A percentile compares a stretch with the other conserved stretches of the same genome.
Conservation (phyloP, 2,113 vertebrate species). For the Paedocypris sp. region DNA sequence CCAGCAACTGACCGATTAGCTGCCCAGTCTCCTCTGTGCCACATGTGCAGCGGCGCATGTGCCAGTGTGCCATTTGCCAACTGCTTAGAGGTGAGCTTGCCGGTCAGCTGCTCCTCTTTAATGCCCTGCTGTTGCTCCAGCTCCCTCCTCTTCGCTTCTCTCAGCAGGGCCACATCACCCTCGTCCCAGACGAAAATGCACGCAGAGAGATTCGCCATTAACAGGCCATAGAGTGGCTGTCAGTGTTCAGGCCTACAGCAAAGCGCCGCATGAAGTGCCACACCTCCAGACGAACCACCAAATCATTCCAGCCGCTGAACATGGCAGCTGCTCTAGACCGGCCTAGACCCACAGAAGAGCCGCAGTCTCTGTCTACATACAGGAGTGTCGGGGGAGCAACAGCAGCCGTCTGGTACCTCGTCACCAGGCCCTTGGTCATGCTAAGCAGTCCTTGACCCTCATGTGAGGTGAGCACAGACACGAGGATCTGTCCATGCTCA, state of each 20-base stretch:
- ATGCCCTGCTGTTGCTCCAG: background rate
- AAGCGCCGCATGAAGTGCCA: too few species aligned
- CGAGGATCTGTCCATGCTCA: background rate
- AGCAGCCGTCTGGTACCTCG: background rate
- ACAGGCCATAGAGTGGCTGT: background rate
- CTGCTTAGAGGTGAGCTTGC: background rate
- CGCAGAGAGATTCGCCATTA: background rate
- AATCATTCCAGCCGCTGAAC: too few species aligned
- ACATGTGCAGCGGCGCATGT: background rate
- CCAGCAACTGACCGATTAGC: background rate
- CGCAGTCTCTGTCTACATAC: background rate
- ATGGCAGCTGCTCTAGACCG: too few species aligned
- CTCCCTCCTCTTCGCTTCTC: background rate
- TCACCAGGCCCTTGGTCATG: background rate
- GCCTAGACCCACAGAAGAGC: background rate
- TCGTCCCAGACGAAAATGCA: background rate
- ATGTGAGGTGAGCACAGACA: background rate
- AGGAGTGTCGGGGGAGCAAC: background rate
- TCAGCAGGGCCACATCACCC: background rate
- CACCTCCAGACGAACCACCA: too few species aligned
- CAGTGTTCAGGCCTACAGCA: slow-evolving; percentile 2
- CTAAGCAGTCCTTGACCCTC: background rate
- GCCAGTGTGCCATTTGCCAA: background rate
- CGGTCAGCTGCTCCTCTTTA: background rate
- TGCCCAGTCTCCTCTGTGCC: background rate